These are phyloP conservation scores for Gallinago undulata DNA, from an alignment of 2,113 vertebrate genomes.

Conservation along the genomic window DNA sequence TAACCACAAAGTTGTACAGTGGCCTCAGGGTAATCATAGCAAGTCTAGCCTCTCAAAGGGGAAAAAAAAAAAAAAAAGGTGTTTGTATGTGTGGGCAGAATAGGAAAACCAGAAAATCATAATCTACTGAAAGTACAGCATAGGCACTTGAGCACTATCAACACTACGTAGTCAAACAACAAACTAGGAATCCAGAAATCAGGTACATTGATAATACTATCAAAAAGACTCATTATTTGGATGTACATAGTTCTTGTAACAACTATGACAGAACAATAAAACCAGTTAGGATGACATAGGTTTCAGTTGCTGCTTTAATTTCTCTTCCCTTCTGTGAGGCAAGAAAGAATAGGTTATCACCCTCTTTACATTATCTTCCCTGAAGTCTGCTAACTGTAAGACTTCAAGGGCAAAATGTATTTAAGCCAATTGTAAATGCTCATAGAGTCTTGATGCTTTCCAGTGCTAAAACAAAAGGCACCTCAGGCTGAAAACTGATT, in stretches of 20 bases:
- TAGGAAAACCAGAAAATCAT: not conserved
- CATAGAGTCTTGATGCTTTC: not conserved
- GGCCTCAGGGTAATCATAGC: not conserved
- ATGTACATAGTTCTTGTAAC: not conserved
- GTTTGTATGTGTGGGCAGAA: not conserved
- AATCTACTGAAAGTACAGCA: not conserved
- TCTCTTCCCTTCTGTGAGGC: not conserved
- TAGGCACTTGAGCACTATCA: not conserved
- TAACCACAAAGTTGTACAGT: not conserved
- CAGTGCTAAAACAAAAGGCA: not conserved
- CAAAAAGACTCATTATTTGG: not conserved
- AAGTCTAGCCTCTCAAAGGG: not conserved
- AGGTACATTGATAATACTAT: not conserved
- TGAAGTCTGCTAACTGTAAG: not conserved
- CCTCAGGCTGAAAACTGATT: not conserved
- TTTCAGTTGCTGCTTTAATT: not conserved
- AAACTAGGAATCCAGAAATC: not conserved
- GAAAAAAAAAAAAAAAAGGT: not conserved
- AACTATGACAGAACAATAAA: not conserved
- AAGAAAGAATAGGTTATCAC: not conserved
- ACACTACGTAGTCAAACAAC: not conserved
- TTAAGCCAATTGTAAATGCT: not conserved
- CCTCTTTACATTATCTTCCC: not conserved
- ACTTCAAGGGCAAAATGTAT: not conserved
- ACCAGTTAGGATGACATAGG: not conserved